Conservation (phyloP, 2,888 invertebrate genomes). For the Machimus rusticus region DNA sequence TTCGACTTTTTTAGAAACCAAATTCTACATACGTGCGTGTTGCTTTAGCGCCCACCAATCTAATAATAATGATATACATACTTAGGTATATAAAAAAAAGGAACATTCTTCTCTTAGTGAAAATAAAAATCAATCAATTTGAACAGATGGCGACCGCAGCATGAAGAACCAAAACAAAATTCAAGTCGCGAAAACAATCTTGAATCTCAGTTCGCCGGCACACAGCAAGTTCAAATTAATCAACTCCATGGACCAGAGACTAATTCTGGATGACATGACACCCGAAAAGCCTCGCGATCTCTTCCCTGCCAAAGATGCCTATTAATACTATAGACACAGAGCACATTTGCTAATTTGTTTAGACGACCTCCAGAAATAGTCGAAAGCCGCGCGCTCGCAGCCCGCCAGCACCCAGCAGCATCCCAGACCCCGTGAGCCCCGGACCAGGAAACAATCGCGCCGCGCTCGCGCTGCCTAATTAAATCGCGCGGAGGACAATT, state of each 20-base stretch:
- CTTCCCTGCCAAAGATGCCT: neutral
- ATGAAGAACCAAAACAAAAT: neutral
- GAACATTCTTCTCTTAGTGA: neutral
- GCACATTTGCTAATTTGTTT: neutral
- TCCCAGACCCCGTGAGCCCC: neutral
- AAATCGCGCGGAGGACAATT: neutral
- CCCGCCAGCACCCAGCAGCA: neutral
- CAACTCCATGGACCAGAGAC: neutral
- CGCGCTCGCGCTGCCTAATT: neutral
- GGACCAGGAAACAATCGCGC: neutral
- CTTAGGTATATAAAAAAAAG: neutral
- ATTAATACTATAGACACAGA: neutral
- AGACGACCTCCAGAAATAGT: neutral
- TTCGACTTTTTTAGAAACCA: too few species aligned
- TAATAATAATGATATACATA: neutral
- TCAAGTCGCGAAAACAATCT: neutral
- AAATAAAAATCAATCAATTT: neutral
- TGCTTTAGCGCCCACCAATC: neutral
- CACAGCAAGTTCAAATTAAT: neutral
- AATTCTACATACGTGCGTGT: too few species aligned
- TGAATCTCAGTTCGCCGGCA: neutral
- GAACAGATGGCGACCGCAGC: neutral
- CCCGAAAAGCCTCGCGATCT: neutral
- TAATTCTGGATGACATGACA: neutral
- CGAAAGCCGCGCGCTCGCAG: neutral